These are phyloP conservation scores for Darevskia mixta DNA, from an alignment of 2,797 vertebrate species.

Conservation along the genomic window DNA sequence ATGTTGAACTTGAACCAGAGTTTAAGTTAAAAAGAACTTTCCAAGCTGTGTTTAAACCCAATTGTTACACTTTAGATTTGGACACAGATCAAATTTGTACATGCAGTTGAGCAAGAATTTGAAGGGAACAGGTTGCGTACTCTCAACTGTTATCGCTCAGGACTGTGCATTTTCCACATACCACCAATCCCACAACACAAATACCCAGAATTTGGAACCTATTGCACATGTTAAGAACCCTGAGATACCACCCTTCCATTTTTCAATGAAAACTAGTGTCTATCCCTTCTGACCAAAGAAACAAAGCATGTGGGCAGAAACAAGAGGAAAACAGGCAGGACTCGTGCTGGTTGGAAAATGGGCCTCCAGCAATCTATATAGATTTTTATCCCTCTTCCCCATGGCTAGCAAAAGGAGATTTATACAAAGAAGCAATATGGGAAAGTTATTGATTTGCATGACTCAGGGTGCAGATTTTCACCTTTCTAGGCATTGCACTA, in stretches of 20 bases:
- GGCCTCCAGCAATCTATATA: neutral
- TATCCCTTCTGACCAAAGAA: neutral
- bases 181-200: neutral
- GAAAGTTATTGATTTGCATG: constrained; percentile 2
- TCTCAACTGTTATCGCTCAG: too few relatives aligned
- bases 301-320: neutral
- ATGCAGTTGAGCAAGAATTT: too few relatives aligned
- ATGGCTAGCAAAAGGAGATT: neutral
- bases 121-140: too few relatives aligned
- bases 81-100: neutral
- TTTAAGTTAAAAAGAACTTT: too few relatives aligned
- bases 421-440: neutral
- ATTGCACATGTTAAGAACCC: neutral
- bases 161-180: neutral
- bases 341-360: neutral
- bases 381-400: neutral
- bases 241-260: neutral
- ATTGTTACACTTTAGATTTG: too few relatives aligned
- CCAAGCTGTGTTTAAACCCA: too few relatives aligned
- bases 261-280: neutral
- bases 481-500: neutral
- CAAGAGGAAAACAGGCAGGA: neutral
- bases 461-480: neutral
- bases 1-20: too few relatives aligned
- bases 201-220: neutral